A percentile compares a stretch with the other conserved stretches of the same genome.
Evolutionary conservation across 2,888 invertebrate genomes (phyloP).

Genomic region (Synanthedon tipuliformis): DNA sequence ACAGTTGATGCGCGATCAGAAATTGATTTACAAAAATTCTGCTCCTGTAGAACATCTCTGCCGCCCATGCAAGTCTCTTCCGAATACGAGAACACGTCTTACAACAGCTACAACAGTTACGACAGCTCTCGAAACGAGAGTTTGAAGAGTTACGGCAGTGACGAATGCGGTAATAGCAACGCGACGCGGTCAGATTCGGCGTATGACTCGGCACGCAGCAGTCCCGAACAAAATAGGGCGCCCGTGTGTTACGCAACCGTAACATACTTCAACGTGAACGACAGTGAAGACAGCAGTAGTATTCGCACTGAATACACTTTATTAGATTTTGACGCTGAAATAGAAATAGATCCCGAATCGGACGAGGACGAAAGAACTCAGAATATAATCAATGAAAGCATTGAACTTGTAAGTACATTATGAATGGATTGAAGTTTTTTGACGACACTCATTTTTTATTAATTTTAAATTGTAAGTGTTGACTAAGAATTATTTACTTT

Average conservation of each 20-base stretch:
- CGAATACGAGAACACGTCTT: slow-evolving; percentile 40
- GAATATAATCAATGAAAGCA: slow-evolving; percentile 57
- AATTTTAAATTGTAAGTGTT: background rate
- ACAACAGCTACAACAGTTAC: slow-evolving; percentile 46
- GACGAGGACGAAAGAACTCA: slow-evolving; percentile 45
- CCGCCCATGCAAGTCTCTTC: slow-evolving; percentile 28
- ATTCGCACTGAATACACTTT: slow-evolving; percentile 58
- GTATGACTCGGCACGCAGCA: slow-evolving; percentile 52
- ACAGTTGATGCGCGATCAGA: slow-evolving; percentile 56
- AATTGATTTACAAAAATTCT: slow-evolving; percentile 51
- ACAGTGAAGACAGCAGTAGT: slow-evolving; percentile 59
- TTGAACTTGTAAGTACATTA: slow-evolving; percentile 56
- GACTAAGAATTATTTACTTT: too few species aligned
- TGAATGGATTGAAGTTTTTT: slow-evolving; percentile 20
- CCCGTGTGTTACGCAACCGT: slow-evolving; percentile 54
- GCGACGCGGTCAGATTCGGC: slow-evolving; percentile 48
- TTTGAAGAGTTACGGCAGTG: slow-evolving; percentile 37
- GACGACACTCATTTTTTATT: background rate
- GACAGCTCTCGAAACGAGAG: slow-evolving; percentile 43
- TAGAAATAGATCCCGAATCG: slow-evolving; percentile 16
- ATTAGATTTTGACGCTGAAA: slow-evolving; percentile 40
- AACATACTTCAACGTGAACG: slow-evolving; percentile 56
- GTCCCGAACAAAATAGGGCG: slow-evolving; percentile 30
- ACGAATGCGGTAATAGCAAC: slow-evolving; percentile 27
- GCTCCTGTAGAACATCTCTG: slow-evolving; percentile 46